Base-by-base conservation (phyloP, 2,797 vertebrate genomes). In the Neosilurus mollespiculum region DNA sequence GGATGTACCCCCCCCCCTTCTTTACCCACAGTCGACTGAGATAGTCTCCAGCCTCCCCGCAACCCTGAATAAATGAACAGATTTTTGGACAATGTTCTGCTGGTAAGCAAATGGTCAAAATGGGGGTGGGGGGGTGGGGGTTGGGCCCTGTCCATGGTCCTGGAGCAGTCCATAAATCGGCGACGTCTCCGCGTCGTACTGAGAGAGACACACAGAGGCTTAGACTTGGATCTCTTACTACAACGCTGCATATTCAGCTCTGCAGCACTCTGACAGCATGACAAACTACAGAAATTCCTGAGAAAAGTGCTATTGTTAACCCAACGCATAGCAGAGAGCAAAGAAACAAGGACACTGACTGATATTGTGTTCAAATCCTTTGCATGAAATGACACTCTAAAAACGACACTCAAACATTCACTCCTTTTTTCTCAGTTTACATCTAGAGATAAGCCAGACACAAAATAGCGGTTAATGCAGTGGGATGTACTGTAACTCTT, bases 151-250 rank as follows among this genome's bases (percentile, higher is more conserved):
- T 88, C 87, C 53, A 11, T 84, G 86, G 88, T 87, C 65, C 87
- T 92, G 88, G 82, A 87, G 82, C 86, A 87, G 84, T 89, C 77
- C 87, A 83, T 53, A 84, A 90, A 87, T 84, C 87, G 22, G 91
- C 83, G 91, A 92, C 64, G 56, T 92, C 91, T 89, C 91, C 83
- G 89, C 87, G 84, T 85, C 76, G 86, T 71, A 84, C 85, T 14
- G 81, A 67, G 86, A 64, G 77, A 83, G 86, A 86, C 87, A 88
- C 89, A 86, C 80, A 87, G 83, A 89, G 89, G 91, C 75, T 87
- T 89, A 88, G 78, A 80, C 30, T 69, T 86, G 81, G 81, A 79
- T 83, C 81, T 30, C 69, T 77, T 51, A 72, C 80, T 73, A 87
- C 79, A 85, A 84, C 72, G 66, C n/a, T 69, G 81, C 81, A 65